A percentile compares a stretch with the other conserved stretches of the same genome.
These are phyloP conservation scores for Leguminivora glycinivorella DNA, from an alignment of 1,140 invertebrate species.

Conservation along the genomic window DNA sequence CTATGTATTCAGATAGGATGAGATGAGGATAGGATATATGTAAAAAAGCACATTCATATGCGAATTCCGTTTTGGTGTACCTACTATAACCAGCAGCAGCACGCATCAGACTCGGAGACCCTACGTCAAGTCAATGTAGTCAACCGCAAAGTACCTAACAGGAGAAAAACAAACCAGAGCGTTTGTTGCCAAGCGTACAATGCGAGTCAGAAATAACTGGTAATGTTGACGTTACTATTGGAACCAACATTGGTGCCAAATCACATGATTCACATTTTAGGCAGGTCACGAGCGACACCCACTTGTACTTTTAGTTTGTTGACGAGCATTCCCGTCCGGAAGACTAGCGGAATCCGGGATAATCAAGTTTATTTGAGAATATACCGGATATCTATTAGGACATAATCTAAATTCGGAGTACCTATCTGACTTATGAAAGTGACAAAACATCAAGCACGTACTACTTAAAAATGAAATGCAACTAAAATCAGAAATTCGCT, in stretches of 20 bases:
- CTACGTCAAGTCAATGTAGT: neutral
- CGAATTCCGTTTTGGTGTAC: too few relatives aligned
- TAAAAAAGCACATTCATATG: too few relatives aligned
- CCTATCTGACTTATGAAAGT: neutral
- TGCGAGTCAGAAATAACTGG: constrained; percentile 59
- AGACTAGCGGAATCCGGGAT: neutral
- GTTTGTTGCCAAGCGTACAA: constrained; percentile 52
- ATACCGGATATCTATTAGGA: neutral
- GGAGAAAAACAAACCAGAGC: constrained; percentile 41
- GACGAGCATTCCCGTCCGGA: constrained; percentile 24
- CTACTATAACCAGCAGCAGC: too few relatives aligned
- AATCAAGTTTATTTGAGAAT: neutral
- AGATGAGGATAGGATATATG: too few relatives aligned
- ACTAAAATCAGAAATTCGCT: too few relatives aligned
- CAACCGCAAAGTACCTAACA: constrained; percentile 26
- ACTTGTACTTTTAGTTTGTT: constrained; percentile 35
- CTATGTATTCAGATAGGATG: too few relatives aligned
- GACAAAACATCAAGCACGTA: neutral
- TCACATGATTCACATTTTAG: constrained; percentile 69
- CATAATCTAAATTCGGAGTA: neutral
- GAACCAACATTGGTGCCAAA: constrained; percentile 60
- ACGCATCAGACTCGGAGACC: neutral
- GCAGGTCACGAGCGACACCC: constrained; percentile 62
- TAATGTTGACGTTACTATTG: constrained; percentile 52
- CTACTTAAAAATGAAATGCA: too few relatives aligned